phyloP scores from a whole-genome alignment of 1,140 invertebrate genomes.

The Oncopeltus fasciatus region DNA sequence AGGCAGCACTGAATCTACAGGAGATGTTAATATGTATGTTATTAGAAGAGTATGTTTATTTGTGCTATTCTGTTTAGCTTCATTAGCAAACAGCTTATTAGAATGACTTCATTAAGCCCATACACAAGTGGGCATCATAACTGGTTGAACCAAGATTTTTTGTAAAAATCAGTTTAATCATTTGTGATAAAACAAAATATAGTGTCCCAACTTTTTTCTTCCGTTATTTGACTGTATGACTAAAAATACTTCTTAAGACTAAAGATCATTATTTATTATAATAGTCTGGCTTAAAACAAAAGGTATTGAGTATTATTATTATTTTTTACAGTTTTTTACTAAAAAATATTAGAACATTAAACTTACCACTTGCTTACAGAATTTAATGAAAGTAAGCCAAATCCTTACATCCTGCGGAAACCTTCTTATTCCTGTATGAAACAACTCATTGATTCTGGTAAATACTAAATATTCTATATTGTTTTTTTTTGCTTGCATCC shows the following conservation, averaged over 20 bases:
- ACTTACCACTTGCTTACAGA: constrained; percentile 45
- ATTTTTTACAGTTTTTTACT: not conserved
- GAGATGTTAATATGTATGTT: too few species aligned
- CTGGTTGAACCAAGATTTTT: too few species aligned
- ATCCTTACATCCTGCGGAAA: constrained; percentile 52
- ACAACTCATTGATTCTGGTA: constrained; percentile 47
- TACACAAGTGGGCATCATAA: too few species aligned
- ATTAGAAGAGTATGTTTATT: too few species aligned
- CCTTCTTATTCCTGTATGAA: constrained; percentile 40
- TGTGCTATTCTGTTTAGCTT: too few species aligned
- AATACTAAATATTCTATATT: constrained; percentile 49
- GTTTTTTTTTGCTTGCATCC: constrained; percentile 41
- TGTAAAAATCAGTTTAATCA: too few species aligned
- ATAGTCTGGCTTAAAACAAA: not conserved
- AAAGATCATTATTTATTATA: not conserved
- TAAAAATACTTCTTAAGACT: not conserved
- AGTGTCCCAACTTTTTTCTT: too few species aligned
- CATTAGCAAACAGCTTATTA: too few species aligned
- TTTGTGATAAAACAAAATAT: too few species aligned
- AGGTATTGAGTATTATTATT: not conserved
- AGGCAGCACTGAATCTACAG: too few species aligned
- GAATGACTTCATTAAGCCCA: too few species aligned
- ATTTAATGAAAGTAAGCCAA: constrained; percentile 56
- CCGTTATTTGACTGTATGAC: too few species aligned
- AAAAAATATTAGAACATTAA: not conserved